phyloP scores from a whole-genome alignment of 2,797 vertebrate genomes.

The Paedocypris micromegethes region DNA sequence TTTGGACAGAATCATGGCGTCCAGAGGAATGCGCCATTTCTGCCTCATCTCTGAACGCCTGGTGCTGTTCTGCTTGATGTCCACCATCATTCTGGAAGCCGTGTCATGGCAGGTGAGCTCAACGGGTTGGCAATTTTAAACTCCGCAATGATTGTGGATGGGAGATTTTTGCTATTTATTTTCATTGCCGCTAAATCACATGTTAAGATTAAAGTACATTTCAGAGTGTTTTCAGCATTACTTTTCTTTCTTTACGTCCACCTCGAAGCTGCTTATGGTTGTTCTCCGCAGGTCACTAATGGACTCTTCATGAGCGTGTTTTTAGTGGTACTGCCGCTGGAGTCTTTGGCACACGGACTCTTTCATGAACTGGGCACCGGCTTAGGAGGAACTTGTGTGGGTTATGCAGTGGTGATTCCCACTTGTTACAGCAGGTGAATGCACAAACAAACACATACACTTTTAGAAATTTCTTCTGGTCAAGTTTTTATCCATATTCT shows the following conservation, averaged over 20 bases:
- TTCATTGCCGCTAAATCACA: too few species aligned
- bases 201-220: too few species aligned
- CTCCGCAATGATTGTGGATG: too few species aligned
- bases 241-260: neutral
- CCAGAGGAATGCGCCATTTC: conserved; percentile 96
- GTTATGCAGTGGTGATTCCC: conserved; percentile 92
- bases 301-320: conserved; percentile 89
- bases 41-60: conserved; percentile 95
- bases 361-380: conserved; percentile 92
- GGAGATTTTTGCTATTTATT: too few species aligned
- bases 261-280: neutral
- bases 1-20: conserved; percentile 93
- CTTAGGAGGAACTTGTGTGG: conserved; percentile 94
- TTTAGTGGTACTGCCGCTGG: conserved; percentile 87
- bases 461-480: neutral
- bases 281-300: conserved; percentile 69
- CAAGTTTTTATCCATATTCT: too few species aligned
- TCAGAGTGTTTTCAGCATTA: too few species aligned
- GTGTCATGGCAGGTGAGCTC: conserved; percentile 93
- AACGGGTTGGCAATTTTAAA: too few species aligned
- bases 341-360: conserved; percentile 87
- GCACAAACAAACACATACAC: neutral
- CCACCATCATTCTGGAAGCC: conserved; percentile 81
- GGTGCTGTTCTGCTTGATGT: conserved; percentile 87
- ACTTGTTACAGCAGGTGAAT: conserved; percentile 88